Percentiles rank a stretch among this genome's conserved stretches.
phyloP scores from a whole-genome alignment of 2,113 vertebrate species.

The Stercorarius parasiticus region DNA sequence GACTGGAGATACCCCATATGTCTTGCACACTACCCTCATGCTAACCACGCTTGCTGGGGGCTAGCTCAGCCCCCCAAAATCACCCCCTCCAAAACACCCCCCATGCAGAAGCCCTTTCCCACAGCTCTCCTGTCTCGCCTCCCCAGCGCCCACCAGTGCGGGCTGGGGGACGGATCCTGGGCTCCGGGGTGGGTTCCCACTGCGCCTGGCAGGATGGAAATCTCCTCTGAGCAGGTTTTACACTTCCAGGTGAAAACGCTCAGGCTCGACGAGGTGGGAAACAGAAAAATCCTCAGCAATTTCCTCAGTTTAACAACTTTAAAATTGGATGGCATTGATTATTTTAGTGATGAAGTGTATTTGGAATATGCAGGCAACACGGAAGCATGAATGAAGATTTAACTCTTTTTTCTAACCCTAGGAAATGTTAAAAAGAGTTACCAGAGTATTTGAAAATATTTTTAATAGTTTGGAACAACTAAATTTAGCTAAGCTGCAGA shows the following conservation, averaged over 20 bases:
- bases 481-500: slow-evolving; percentile 76
- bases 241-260: neutral
- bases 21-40: neutral
- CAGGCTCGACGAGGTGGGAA: neutral
- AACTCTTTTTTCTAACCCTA: slow-evolving; percentile 12
- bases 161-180: neutral
- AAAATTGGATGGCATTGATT: neutral
- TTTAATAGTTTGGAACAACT: slow-evolving; percentile 74
- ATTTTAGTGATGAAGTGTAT: neutral
- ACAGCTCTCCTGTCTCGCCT: neutral
- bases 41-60: neutral
- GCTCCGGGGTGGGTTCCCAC: neutral
- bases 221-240: neutral
- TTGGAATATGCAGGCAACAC: slow-evolving; percentile 28
- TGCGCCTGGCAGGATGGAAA: neutral
- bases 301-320: neutral
- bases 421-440: slow-evolving; percentile 39
- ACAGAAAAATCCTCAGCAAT: neutral
- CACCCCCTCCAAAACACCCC: accelerated
- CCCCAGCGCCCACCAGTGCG: accelerated
- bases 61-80: neutral
- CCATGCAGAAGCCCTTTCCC: neutral
- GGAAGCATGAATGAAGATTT: slow-evolving; percentile 47
- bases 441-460: slow-evolving; percentile 67
- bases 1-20: neutral